These are phyloP conservation scores for Disparrhopalites patrizii DNA, from an alignment of 2,888 invertebrate species.

Conservation along the genomic window DNA sequence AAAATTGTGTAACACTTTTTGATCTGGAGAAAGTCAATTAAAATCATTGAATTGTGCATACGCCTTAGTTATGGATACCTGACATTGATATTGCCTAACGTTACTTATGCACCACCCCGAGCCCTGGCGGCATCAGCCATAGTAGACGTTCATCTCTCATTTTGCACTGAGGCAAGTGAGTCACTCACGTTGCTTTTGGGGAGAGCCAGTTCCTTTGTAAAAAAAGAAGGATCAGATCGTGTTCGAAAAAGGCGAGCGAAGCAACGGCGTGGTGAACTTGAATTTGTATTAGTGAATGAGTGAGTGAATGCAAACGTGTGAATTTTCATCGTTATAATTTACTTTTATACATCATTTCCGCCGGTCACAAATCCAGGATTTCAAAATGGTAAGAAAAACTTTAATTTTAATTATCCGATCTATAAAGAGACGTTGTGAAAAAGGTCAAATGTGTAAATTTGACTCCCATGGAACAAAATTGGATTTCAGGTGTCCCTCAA, in stretches of 20 bases:
- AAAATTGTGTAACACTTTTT: too few species aligned
- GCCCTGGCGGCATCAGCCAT: background rate
- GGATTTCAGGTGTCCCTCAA: slow-evolving; percentile 72
- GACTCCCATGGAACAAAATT: background rate
- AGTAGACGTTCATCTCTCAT: too few species aligned
- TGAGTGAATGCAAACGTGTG: background rate
- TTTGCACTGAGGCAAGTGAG: too few species aligned
- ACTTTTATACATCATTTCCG: background rate
- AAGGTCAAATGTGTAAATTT: background rate
- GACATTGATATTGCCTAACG: background rate
- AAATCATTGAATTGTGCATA: too few species aligned
- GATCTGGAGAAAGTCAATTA: too few species aligned
- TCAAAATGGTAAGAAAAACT: slow-evolving; percentile 15
- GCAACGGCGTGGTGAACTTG: slow-evolving; percentile 10
- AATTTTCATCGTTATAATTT: too few species aligned
- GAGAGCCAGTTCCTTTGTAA: too few species aligned
- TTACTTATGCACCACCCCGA: background rate
- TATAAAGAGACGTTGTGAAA: too few species aligned
- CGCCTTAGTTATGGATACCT: too few species aligned
- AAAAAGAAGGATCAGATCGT: background rate
- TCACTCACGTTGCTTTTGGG: too few species aligned
- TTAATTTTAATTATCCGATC: too few species aligned
- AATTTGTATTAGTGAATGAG: background rate
- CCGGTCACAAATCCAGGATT: background rate
- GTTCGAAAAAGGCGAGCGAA: slow-evolving; percentile 1